Percentiles rank a stretch among this genome's conserved stretches.
phyloP scores from a whole-genome alignment of 2,888 invertebrate species.

The Palloptera scutellata region DNA sequence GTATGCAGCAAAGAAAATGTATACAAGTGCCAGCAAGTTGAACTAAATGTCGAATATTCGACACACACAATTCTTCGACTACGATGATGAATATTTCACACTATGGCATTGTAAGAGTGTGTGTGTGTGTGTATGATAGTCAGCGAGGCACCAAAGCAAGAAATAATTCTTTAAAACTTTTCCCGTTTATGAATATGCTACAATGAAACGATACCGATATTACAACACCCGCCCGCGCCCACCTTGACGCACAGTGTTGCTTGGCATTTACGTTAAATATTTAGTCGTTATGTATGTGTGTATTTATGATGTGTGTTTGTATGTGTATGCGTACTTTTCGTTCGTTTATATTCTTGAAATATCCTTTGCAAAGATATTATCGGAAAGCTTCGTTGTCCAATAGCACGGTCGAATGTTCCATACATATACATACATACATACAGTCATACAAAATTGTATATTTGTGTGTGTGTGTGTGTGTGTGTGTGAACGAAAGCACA shows the following conservation, averaged over 20 bases:
- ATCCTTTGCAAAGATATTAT: too few species aligned
- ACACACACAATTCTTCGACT: slow-evolving; percentile 32
- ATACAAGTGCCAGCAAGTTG: not conserved
- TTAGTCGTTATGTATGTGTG: too few species aligned
- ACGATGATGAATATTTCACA: slow-evolving; percentile 34
- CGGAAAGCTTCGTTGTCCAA: not conserved
- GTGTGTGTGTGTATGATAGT: slow-evolving; percentile 26
- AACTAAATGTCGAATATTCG: slow-evolving; percentile 37
- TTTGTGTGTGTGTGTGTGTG: not conserved
- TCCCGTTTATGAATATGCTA: too few species aligned
- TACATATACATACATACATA: slow-evolving; percentile 10
- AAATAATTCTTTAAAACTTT: too few species aligned
- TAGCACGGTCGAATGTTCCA: not conserved
- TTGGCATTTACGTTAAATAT: too few species aligned
- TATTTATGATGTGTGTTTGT: too few species aligned
- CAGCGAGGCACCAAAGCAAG: not conserved
- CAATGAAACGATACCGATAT: too few species aligned
- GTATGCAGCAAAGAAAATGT: not conserved
- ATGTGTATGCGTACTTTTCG: too few species aligned
- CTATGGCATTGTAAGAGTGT: not conserved
- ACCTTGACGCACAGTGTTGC: too few species aligned
- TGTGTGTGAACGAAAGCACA: slow-evolving; percentile 4
- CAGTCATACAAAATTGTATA: not conserved
- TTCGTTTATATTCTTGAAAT: too few species aligned
- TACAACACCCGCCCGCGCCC: too few species aligned